phyloP scores from a whole-genome alignment of 1,140 invertebrate species.

The Bombus balteatus region DNA sequence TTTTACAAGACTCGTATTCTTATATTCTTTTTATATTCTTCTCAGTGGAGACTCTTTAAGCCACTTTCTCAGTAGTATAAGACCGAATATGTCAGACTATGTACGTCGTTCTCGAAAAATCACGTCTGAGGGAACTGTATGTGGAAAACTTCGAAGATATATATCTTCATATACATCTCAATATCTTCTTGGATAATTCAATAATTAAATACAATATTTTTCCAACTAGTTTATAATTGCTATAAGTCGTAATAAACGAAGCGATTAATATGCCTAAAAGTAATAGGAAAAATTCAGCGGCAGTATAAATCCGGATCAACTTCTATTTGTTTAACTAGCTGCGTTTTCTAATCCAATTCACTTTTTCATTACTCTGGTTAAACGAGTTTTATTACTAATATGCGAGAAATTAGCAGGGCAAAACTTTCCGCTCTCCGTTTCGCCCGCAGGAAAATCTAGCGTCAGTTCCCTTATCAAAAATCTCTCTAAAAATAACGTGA shows the following conservation, averaged over 20 bases:
- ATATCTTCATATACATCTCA: neutral
- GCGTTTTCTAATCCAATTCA: neutral
- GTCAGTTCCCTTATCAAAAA: neutral
- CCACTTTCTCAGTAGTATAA: constrained; percentile 9
- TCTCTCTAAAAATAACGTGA: neutral
- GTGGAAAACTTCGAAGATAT: neutral
- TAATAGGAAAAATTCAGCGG: neutral
- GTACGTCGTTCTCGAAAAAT: neutral
- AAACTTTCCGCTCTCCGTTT: neutral
- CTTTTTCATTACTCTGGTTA: neutral
- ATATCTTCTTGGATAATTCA: neutral
- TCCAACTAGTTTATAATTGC: neutral
- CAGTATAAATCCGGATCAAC: neutral
- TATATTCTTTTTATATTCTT: too few species aligned
- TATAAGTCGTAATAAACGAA: neutral
- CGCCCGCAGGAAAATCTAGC: neutral
- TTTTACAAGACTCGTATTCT: too few species aligned
- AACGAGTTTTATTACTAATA: neutral
- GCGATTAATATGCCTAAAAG: neutral
- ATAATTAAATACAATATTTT: neutral
- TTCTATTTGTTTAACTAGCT: neutral
- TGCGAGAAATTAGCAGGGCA: neutral
- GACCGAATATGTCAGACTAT: neutral
- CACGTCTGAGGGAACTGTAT: too few species aligned
- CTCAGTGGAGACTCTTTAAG: too few species aligned